Evolutionary conservation across 2,797 vertebrate genomes (phyloP).

Genomic region (Malacoctenus gilli): DNA sequence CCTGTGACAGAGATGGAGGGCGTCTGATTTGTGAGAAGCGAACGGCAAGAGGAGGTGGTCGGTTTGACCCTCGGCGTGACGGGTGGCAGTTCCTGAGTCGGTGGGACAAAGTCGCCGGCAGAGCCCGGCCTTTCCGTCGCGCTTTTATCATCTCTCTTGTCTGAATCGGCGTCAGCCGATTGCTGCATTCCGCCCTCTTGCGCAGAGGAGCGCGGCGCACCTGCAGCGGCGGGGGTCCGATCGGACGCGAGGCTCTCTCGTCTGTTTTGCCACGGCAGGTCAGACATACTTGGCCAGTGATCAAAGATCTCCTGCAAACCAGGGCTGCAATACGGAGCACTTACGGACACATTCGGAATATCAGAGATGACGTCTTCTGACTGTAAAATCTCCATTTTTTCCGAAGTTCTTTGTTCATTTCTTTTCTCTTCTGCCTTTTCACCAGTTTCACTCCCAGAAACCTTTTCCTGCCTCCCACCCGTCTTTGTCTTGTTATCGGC

Average conservation of each 20-base stretch:
- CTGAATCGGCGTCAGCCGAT: constrained; percentile 3
- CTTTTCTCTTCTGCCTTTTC: constrained; percentile 2
- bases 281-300: constrained; percentile 84
- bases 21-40: constrained; percentile 50
- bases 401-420: not conserved
- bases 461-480: not conserved
- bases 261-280: constrained; percentile 57
- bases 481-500: not conserved
- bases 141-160: constrained; percentile 2
- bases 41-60: constrained; percentile 72
- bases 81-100: constrained; percentile 79
- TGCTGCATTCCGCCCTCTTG: constrained; percentile 14
- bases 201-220: constrained; percentile 2
- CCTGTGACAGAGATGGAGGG: constrained; percentile 16
- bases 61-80: constrained; percentile 78
- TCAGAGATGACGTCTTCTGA: no score
- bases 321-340: constrained; percentile 84
- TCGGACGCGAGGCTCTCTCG: not conserved
- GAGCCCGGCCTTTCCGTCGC: constrained; percentile 61
- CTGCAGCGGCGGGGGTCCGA: constrained; percentile 16
- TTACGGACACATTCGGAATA: constrained; percentile 54
- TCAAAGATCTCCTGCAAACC: constrained; percentile 91
- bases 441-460: not conserved
- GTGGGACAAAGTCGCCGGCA: constrained; percentile 81
- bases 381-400: not conserved